These are phyloP conservation scores for Tenthredo notha DNA, from an alignment of 2,888 invertebrate species.

Conservation along the genomic window DNA sequence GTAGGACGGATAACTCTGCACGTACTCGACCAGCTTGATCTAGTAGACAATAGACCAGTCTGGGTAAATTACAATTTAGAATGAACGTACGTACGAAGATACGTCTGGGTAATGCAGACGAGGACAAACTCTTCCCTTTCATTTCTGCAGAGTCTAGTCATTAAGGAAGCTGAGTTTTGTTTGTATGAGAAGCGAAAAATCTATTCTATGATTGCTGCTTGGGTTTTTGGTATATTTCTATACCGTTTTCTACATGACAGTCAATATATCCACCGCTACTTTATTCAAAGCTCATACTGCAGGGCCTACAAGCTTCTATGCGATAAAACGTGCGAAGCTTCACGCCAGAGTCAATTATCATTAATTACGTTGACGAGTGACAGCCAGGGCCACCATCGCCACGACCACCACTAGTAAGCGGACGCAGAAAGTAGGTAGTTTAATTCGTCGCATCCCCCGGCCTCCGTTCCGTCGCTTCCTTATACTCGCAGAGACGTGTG, in stretches of 20 bases:
- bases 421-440: slow-evolving; percentile 51
- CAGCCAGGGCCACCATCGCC: slow-evolving; percentile 64
- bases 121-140: neutral
- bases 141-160: neutral
- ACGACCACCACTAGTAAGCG: slow-evolving; percentile 23
- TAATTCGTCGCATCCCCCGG: slow-evolving; percentile 45
- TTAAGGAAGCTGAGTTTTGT: neutral
- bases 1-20: slow-evolving; percentile 13
- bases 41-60: slow-evolving; percentile 45
- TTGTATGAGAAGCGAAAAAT: neutral
- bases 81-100: neutral
- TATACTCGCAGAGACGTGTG: neutral
- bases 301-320: neutral
- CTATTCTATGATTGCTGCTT: neutral
- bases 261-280: neutral
- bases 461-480: slow-evolving; percentile 37
- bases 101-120: neutral
- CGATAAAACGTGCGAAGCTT: slow-evolving; percentile 71
- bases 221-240: neutral
- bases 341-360: slow-evolving; percentile 77
- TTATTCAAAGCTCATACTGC: neutral
- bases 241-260: neutral
- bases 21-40: slow-evolving; percentile 42
- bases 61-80: slow-evolving; percentile 47
- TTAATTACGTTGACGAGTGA: slow-evolving; percentile 78